These are phyloP conservation scores for Stegodyphus dumicola DNA, from an alignment of 1,140 invertebrate species.

Conservation along the genomic window DNA sequence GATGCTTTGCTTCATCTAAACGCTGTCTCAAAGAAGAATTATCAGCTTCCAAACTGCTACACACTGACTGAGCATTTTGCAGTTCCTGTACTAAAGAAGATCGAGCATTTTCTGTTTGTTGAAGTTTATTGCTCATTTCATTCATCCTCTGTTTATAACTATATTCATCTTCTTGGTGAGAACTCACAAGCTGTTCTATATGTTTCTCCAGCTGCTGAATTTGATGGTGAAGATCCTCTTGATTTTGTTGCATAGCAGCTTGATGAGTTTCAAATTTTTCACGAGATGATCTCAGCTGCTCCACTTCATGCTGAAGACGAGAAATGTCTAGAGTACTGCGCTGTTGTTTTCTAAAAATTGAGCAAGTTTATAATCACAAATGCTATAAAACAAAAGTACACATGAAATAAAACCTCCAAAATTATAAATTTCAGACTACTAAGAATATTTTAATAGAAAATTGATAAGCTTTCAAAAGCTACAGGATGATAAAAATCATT, in stretches of 20 bases:
- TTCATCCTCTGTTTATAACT: constrained; percentile 54
- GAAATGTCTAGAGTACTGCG: constrained; percentile 30
- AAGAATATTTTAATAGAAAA: not conserved
- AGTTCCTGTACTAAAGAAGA: constrained; percentile 44
- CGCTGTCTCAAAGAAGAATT: constrained; percentile 31
- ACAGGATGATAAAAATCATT: no score
- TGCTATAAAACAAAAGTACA: not conserved
- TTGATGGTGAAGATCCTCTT: constrained; percentile 51
- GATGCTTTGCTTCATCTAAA: constrained; percentile 47
- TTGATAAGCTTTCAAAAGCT: no score
- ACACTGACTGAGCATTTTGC: constrained; percentile 53
- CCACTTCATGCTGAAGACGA: constrained; percentile 44
- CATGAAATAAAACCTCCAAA: not conserved
- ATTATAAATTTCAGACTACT: not conserved
- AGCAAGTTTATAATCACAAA: not conserved
- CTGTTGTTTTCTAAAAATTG: constrained; percentile 16
- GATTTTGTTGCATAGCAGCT: constrained; percentile 49
- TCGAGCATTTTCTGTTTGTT: constrained; percentile 45
- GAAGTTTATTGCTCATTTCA: constrained; percentile 57
- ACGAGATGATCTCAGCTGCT: constrained; percentile 36
- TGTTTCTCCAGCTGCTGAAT: constrained; percentile 54
- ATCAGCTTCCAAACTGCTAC: constrained; percentile 49
- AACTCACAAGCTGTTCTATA: constrained; percentile 41
- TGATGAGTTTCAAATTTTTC: constrained; percentile 54
- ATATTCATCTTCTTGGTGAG: constrained; percentile 57